Conservation (phyloP, 2,113 vertebrate species). For the Oreochromis aureus region DNA sequence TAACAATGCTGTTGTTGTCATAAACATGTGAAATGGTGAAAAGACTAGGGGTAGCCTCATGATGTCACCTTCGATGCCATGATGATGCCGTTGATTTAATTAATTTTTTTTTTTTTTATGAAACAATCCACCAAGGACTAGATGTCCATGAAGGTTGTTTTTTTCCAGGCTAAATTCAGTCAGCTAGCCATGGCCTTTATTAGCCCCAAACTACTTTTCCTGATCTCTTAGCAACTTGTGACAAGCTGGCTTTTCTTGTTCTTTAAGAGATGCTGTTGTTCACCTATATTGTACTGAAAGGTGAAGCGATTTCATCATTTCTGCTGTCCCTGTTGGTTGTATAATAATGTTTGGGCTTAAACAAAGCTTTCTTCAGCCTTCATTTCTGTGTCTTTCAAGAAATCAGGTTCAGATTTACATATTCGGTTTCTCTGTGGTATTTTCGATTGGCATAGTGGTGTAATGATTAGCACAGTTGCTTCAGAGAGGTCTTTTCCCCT, state of each 20-base stretch:
- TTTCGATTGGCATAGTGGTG: not conserved
- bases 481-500: not conserved
- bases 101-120: not conserved
- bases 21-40: not conserved
- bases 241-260: fast-evolving
- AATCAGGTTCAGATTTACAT: not conserved
- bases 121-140: not conserved
- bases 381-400: not conserved
- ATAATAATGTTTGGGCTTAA: not conserved
- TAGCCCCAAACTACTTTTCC: not conserved
- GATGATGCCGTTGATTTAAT: not conserved
- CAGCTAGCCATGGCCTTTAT: not conserved
- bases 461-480: not conserved
- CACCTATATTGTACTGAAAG: not conserved
- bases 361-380: not conserved
- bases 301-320: not conserved
- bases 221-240: not conserved
- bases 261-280: not conserved
- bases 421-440: not conserved
- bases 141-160: not conserved
- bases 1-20: not conserved
- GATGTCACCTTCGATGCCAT: not conserved
- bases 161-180: not conserved
- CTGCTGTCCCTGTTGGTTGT: not conserved
- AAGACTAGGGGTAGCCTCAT: not conserved